Conservation (phyloP, 2,113 vertebrate genomes). For the Pristiophorus japonicus region DNA sequence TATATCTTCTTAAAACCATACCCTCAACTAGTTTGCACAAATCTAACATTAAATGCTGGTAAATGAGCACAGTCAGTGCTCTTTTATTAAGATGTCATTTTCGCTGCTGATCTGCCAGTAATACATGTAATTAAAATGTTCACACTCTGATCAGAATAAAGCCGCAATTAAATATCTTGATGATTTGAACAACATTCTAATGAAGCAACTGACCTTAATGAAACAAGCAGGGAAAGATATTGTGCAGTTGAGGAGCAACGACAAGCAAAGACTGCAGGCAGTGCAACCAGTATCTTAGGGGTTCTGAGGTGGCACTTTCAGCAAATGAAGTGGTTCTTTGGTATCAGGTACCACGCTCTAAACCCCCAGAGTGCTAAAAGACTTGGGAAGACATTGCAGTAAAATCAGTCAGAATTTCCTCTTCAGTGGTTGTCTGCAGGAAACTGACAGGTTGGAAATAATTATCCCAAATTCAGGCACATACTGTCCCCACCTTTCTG, state of each 20-base stretch:
- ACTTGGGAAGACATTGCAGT: not conserved
- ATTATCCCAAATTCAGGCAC: too few species aligned
- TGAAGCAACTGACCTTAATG: conserved; percentile 14
- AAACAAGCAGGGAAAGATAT: not conserved
- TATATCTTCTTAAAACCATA: not conserved
- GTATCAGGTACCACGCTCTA: not conserved
- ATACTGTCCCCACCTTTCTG: too few species aligned
- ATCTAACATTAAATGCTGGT: not conserved
- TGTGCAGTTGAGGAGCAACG: not conserved
- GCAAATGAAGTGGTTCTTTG: not conserved
- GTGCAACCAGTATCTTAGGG: not conserved
- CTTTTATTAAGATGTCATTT: conserved; percentile 29
- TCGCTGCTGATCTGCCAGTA: conserved; percentile 23
- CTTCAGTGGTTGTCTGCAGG: not conserved
- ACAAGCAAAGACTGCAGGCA: not conserved
- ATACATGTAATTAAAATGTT: not conserved
- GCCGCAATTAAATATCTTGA: not conserved
- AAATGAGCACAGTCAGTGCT: not conserved
- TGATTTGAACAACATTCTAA: conserved; percentile 27
- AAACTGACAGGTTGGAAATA: not conserved
- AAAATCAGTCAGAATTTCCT: not conserved
- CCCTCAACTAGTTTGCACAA: not conserved
- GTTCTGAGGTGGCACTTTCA: not conserved
- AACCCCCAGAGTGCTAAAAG: not conserved
- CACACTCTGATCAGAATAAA: not conserved